These are phyloP conservation scores for Zaprionus taronus DNA, from an alignment of 1,140 invertebrate species.

Conservation along the genomic window DNA sequence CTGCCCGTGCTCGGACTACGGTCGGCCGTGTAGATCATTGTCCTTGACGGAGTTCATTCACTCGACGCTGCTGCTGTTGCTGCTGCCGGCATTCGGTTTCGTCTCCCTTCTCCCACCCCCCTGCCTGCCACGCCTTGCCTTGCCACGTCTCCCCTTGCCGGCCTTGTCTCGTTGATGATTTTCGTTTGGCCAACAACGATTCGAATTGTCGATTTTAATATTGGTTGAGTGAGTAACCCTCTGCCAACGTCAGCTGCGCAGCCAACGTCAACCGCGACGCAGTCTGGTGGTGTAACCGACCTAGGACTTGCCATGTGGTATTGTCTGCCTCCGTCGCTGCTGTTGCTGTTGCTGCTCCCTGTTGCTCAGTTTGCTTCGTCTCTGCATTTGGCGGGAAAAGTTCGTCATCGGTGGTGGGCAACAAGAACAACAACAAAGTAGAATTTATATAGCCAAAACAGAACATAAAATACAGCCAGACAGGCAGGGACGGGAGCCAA, in stretches of 20 bases:
- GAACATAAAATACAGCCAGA: constrained; percentile 59
- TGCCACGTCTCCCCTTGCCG: too few relatives aligned
- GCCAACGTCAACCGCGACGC: background rate
- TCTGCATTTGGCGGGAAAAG: constrained; percentile 75
- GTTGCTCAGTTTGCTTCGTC: constrained; percentile 40
- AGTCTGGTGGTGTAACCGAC: constrained; percentile 75
- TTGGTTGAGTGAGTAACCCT: constrained; percentile 47
- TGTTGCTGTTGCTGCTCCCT: constrained; percentile 34
- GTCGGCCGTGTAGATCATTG: constrained; percentile 71
- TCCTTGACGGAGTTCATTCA: constrained; percentile 82
- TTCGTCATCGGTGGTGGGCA: constrained; percentile 44
- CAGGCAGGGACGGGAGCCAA: constrained; percentile 13
- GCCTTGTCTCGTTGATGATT: constrained; percentile 51
- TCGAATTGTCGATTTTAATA: constrained; percentile 74
- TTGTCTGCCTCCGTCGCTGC: constrained; percentile 65
- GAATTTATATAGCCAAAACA: constrained; percentile 71
- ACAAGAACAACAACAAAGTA: constrained; percentile 40
- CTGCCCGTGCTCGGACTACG: background rate
- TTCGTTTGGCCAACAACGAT: constrained; percentile 41
- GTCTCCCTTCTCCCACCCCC: background rate
- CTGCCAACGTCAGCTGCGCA: constrained; percentile 18
- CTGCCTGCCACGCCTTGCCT: background rate
- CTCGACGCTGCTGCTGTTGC: constrained; percentile 28
- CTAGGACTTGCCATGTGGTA: constrained; percentile 82
- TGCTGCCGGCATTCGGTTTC: constrained; percentile 21